phyloP scores from a whole-genome alignment of 2,888 invertebrate species.

The Archips xylosteana region DNA sequence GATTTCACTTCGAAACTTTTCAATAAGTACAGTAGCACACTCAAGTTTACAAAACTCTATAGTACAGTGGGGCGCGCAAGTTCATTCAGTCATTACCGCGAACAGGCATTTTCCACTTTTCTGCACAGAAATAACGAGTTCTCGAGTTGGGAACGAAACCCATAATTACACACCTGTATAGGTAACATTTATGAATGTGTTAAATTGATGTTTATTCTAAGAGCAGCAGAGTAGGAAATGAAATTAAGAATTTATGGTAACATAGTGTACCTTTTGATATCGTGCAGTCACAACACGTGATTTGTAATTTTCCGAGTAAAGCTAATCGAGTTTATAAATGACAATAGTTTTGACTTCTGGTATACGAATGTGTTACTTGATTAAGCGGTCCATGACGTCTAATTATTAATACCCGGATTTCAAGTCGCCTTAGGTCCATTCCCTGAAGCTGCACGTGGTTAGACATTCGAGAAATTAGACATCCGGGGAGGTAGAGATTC shows the following conservation, averaged over 20 bases:
- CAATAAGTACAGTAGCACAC: background rate
- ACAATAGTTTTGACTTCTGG: no score
- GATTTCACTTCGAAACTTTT: background rate
- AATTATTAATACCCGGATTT: no score
- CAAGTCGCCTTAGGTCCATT: no score
- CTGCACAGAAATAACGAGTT: conserved; percentile 40
- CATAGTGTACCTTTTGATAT: background rate
- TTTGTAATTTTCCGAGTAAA: no score
- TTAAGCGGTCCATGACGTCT: no score
- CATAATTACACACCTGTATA: conserved; percentile 31
- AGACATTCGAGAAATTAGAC: no score
- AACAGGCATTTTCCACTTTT: conserved; percentile 35
- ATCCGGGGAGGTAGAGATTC: no score
- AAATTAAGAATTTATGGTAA: background rate
- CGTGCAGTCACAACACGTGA: no score
- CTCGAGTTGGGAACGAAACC: conserved; percentile 22
- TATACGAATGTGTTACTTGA: no score
- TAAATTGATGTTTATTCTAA: conserved; percentile 14
- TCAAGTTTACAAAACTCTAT: background rate
- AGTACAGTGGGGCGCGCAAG: conserved; percentile 18
- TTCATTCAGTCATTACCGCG: conserved; percentile 37
- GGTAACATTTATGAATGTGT: conserved; percentile 30
- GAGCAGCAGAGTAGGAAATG: background rate
- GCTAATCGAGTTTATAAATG: no score
- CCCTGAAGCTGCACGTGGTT: no score